phyloP scores from a whole-genome alignment of 1,140 invertebrate species.

The Chironomus tepperi region DNA sequence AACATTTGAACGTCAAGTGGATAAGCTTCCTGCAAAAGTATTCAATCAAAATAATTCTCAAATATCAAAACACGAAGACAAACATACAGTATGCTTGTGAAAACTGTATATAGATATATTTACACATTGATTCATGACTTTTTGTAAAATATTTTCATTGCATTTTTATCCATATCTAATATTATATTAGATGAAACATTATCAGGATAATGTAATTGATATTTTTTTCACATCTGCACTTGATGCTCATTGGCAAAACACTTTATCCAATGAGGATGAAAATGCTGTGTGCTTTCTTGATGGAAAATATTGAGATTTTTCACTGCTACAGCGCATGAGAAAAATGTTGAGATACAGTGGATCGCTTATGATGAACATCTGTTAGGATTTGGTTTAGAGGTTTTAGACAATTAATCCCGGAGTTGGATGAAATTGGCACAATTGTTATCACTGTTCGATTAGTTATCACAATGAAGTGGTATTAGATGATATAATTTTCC shows the following conservation, averaged over 20 bases:
- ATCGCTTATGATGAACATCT: background rate
- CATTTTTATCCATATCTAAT: no score
- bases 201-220: background rate
- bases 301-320: no score
- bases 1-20: constrained; percentile 15
- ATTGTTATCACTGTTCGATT: no score
- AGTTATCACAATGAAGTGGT: no score
- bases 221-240: background rate
- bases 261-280: background rate
- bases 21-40: constrained; percentile 11
- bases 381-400: background rate
- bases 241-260: background rate
- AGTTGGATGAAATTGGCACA: no score
- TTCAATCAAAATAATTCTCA: constrained; percentile 23
- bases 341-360: no score
- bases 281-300: background rate
- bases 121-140: background rate
- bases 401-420: no score
- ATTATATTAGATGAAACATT: background rate
- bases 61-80: background rate
- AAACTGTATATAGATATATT: background rate
- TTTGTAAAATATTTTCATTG: no score
- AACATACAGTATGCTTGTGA: background rate
- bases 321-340: background rate
- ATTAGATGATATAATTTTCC: no score